Evolutionary conservation across 1,140 invertebrate genomes (phyloP), one percentile per base, ranked within the genome.

Genomic region (Oscheius sp.): DNA sequence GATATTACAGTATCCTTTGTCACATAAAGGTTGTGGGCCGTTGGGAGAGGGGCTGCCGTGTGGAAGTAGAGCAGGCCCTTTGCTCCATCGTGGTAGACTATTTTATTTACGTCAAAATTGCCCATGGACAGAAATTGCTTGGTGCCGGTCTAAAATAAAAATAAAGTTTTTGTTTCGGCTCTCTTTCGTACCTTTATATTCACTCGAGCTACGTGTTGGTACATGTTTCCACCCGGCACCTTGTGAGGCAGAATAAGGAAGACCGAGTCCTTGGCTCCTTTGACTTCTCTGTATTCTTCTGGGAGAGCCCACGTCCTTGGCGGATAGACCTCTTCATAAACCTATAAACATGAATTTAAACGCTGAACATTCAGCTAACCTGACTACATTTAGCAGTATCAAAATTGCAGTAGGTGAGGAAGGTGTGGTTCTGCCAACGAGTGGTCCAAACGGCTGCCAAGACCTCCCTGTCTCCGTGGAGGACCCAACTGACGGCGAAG

Each of bases 371-470:
- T n/a, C n/a, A n/a, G 36, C 3, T n/a, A n/a, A 77, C 76, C 77
- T 78, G 49, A 20, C 38, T 34, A 62, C 77, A 78, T 32, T 55
- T 74, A 3, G 45, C 75, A 0, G 69, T 68, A 13, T 77, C 65
- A 42, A 34, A 73, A 46, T 68, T 52, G 65, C 75, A 78, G 28
- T 73, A 52, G 0, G 75, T 78, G 20, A 78, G 45, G 4, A 64
- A 71, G 1, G 64, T 61, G n/a, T 63, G 62, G 58, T 78, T 78
- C 42, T 78, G 76, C 38, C 68, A 83, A 10, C 82, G 76, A 70
- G 84, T 83, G 3, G 83, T 66, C 77, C 80, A 83, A 2, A 82
- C 77, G 3, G 77, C 79, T 7, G 80, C 62, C 18, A 83, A 63
- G 23, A 75, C 55, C 26, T 80, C 75, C 18, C 73, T 46, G 10